These are phyloP conservation scores for Caenorhabditis uteleia DNA, from an alignment of 2,888 invertebrate species.

Conservation along the genomic window DNA sequence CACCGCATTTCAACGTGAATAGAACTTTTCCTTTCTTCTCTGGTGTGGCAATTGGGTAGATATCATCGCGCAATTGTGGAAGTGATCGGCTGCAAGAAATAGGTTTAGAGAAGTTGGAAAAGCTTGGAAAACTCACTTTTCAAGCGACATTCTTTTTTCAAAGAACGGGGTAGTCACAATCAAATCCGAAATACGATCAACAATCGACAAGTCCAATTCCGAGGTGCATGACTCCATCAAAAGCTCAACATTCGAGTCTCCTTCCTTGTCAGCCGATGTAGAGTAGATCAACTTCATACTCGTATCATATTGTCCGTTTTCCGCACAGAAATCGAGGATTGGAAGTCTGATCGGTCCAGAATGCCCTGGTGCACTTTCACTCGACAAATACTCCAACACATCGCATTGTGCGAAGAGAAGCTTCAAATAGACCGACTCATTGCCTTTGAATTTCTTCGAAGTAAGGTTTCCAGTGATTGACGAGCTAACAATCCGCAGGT, in stretches of 20 bases:
- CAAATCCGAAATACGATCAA: constrained; percentile 53
- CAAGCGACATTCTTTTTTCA: constrained; percentile 2
- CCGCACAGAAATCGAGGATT: constrained; percentile 39
- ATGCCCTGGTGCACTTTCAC: constrained; percentile 27
- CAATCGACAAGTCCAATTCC: constrained; percentile 61
- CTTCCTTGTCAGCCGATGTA: constrained; percentile 18
- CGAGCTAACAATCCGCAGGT: constrained; percentile 50
- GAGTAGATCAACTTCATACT: constrained; percentile 34
- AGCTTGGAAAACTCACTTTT: no score
- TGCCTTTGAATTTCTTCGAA: constrained; percentile 11
- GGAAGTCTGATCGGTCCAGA: constrained; percentile 8
- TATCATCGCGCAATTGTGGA: constrained; percentile 27
- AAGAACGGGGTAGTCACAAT: constrained; percentile 46
- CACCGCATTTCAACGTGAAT: constrained; percentile 26
- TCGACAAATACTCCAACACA: constrained; percentile 42
- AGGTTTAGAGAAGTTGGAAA: background rate
- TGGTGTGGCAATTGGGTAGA: constrained; percentile 11
- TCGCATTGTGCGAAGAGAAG: constrained; percentile 44
- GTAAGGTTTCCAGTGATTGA: constrained; percentile 30
- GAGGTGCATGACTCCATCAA: constrained; percentile 44
- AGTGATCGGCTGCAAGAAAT: constrained; percentile 6
- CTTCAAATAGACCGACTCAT: constrained; percentile 22
- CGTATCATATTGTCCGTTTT: constrained; percentile 36
- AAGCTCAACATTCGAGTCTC: constrained; percentile 19
- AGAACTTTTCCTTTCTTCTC: constrained; percentile 6